phyloP scores from a whole-genome alignment of 1,140 invertebrate genomes.

The Phortica variegata region DNA sequence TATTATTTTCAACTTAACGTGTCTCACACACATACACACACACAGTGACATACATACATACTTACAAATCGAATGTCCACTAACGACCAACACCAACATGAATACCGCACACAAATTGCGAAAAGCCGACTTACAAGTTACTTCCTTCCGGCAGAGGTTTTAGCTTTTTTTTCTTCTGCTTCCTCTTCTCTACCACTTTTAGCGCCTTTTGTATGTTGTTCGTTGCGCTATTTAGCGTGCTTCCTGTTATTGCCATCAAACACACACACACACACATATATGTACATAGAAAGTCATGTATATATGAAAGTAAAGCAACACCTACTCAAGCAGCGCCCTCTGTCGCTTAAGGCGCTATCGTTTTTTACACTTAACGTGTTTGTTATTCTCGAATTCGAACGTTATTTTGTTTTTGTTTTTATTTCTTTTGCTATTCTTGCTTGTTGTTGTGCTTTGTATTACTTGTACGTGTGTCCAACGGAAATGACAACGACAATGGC shows the following conservation, averaged over 20 bases:
- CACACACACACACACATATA: too few relatives aligned
- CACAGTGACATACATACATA: slow-evolving; percentile 12
- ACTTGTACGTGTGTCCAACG: slow-evolving; percentile 46
- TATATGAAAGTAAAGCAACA: too few relatives aligned
- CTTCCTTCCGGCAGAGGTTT: slow-evolving; percentile 32
- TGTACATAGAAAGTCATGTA: too few relatives aligned
- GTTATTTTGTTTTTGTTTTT: slow-evolving; percentile 14
- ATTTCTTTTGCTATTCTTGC: slow-evolving; percentile 2
- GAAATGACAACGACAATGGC: slow-evolving; percentile 57
- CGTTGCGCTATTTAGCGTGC: too few relatives aligned
- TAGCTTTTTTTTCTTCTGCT: too few relatives aligned
- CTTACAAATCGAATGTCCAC: neutral
- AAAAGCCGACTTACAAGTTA: slow-evolving; percentile 48
- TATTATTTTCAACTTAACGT: slow-evolving; percentile 52
- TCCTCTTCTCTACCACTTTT: too few relatives aligned
- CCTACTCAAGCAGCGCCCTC: too few relatives aligned
- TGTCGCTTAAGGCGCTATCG: too few relatives aligned
- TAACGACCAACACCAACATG: neutral
- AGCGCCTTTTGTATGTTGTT: too few relatives aligned
- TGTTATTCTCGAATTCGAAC: too few relatives aligned
- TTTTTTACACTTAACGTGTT: too few relatives aligned
- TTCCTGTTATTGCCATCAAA: too few relatives aligned
- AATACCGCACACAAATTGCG: slow-evolving; percentile 20
- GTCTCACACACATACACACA: slow-evolving; percentile 17
- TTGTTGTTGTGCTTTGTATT: neutral